phyloP scores from a whole-genome alignment of 92 coral and sea anemone species.

The Heliopora coerulea region DNA sequence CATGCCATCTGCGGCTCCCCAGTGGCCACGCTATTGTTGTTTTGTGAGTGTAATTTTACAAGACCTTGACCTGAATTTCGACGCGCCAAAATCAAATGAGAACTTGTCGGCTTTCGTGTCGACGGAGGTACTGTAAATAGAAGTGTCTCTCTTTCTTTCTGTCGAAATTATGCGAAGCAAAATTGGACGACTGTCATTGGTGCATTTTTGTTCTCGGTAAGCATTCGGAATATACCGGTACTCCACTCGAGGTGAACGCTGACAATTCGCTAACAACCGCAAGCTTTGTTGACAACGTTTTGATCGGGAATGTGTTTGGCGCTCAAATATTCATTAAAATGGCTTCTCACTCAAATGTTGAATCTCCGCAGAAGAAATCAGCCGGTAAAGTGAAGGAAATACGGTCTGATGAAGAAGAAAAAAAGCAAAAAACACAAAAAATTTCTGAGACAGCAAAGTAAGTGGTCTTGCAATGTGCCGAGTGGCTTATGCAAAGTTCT shows the following conservation, averaged over 20 bases:
- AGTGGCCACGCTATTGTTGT: too few species aligned
- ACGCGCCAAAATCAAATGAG: too few species aligned
- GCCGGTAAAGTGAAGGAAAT: constrained; percentile 70
- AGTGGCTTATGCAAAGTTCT: too few species aligned
- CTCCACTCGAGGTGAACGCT: constrained; percentile 30
- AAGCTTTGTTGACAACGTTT: constrained; percentile 42
- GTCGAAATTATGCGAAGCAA: background rate
- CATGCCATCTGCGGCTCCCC: too few species aligned
- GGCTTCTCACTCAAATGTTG: constrained; percentile 79
- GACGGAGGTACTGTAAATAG: constrained; percentile 18
- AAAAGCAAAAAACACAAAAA: constrained; percentile 68
- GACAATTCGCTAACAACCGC: too few species aligned
- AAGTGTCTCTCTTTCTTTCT: background rate
- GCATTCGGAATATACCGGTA: constrained; percentile 51
- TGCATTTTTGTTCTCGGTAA: constrained; percentile 64
- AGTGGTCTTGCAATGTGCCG: too few species aligned
- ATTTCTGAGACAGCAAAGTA: constrained; percentile 90
- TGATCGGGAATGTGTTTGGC: constrained; percentile 29
- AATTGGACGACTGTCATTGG: constrained; percentile 4
- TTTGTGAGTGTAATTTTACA: too few species aligned
- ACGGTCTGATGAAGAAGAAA: constrained; percentile 74
- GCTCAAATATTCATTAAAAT: constrained; percentile 32
- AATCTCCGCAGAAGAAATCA: constrained; percentile 74
- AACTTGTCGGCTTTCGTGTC: too few species aligned
- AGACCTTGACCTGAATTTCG: too few species aligned